These are phyloP conservation scores for Microchirus variegatus DNA, from an alignment of 2,797 vertebrate genomes.

Conservation along the genomic window DNA sequence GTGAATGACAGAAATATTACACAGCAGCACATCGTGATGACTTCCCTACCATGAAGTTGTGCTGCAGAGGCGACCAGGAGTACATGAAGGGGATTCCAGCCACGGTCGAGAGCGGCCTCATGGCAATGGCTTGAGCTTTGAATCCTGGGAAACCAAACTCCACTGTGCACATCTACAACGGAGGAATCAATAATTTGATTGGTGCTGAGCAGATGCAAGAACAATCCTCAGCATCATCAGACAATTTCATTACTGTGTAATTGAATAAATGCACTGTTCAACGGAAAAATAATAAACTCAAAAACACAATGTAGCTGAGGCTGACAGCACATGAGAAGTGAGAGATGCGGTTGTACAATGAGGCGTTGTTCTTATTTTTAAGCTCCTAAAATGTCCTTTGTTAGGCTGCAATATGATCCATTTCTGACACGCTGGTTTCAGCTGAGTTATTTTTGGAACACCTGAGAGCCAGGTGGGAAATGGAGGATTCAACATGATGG, in stretches of 20 bases:
- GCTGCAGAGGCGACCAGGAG: conserved; percentile 97
- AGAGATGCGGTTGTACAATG: conserved; percentile 13
- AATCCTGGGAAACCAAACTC: conserved; percentile 93
- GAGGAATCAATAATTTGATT: conserved; percentile 39
- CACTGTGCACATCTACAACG: conserved; percentile 86
- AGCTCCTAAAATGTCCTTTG: conserved; percentile 7
- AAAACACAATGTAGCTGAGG: conserved; percentile 14
- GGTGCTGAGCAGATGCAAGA: conserved; percentile 7
- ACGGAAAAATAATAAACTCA: conserved; percentile 14
- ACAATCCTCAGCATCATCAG: neutral
- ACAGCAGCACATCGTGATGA: neutral
- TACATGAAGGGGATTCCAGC: conserved; percentile 98
- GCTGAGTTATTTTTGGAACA: conserved; percentile 24
- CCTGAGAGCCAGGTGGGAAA: conserved; percentile 30
- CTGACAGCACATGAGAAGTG: too few relatives aligned
- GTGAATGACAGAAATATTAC: too few relatives aligned
- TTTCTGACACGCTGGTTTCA: conserved; percentile 16
- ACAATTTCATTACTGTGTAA: neutral
- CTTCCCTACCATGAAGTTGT: conserved; percentile 95
- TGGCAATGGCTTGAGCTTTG: conserved; percentile 88
- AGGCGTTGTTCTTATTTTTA: conserved; percentile 24
- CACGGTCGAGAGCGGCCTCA: conserved; percentile 93
- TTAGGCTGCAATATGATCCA: conserved; percentile 20
- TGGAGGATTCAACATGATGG: neutral
- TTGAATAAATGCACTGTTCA: conserved; percentile 5